Percentiles rank a stretch among this genome's conserved stretches.
Conservation (phyloP, 2,797 vertebrate species). For the Steatocranus sp. region DNA sequence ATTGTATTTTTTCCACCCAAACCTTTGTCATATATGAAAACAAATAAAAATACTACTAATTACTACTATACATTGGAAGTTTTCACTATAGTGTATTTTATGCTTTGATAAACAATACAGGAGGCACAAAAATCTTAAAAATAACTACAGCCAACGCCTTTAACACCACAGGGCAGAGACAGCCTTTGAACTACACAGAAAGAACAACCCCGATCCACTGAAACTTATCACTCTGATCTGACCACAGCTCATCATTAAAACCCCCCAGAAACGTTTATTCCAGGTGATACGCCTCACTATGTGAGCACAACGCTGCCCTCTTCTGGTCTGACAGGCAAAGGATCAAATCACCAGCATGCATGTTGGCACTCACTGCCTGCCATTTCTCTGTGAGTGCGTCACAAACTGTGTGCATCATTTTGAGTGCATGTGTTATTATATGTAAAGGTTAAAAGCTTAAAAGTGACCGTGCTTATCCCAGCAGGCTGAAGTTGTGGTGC, state of each 20-base stretch:
- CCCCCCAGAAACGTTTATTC: neutral
- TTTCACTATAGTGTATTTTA: neutral
- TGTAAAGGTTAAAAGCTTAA: neutral
- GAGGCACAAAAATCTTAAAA: neutral
- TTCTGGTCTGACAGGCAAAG: constrained; percentile 22
- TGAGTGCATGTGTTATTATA: neutral
- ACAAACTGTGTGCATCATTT: neutral
- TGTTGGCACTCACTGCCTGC: neutral
- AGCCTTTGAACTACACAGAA: neutral
- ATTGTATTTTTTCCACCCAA: neutral
- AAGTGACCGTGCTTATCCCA: neutral
- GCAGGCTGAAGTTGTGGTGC: neutral
- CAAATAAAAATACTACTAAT: neutral
- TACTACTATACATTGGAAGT: neutral
- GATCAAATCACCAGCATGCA: neutral
- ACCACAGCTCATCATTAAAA: neutral
- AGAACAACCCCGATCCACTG: neutral
- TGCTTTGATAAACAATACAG: neutral
- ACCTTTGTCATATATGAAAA: neutral
- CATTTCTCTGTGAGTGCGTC: neutral
- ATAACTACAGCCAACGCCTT: neutral
- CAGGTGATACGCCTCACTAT: neutral
- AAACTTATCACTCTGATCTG: neutral
- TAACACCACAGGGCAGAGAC: neutral
- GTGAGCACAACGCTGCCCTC: constrained; percentile 52